Evolutionary conservation across 2,888 invertebrate species (phyloP).

Genomic region (Cancer borealis): DNA sequence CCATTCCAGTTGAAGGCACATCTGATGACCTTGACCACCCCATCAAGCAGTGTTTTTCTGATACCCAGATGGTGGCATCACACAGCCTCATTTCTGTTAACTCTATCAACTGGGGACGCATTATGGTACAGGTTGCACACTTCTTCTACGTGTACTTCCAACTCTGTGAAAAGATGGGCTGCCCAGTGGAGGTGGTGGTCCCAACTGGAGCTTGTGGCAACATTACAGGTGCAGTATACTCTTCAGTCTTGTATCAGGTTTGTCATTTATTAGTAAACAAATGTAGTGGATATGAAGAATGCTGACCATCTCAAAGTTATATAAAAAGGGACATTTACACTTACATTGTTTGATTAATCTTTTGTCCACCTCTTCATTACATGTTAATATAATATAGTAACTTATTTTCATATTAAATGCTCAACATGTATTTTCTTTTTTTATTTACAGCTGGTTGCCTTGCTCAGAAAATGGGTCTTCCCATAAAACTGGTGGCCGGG

Average conservation of each 20-base stretch:
- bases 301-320: background rate
- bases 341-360: background rate
- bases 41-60: slow-evolving; percentile 80
- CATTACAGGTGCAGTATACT: slow-evolving; percentile 79
- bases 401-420: background rate
- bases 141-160: slow-evolving; percentile 81
- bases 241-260: background rate
- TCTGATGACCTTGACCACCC: slow-evolving; percentile 81
- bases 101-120: slow-evolving; percentile 81
- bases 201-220: slow-evolving; percentile 82
- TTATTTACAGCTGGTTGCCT: slow-evolving; percentile 80
- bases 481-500: slow-evolving; percentile 80
- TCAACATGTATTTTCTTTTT: background rate
- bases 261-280: background rate
- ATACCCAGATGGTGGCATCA: slow-evolving; percentile 79
- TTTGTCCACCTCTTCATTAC: background rate
- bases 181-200: slow-evolving; percentile 80
- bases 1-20: slow-evolving; percentile 80
- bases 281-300: background rate
- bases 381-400: background rate
- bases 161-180: slow-evolving; percentile 78
- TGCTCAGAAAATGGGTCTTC: slow-evolving; percentile 81
- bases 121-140: slow-evolving; percentile 81
- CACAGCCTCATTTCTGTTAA: slow-evolving; percentile 80
- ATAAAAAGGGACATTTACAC: background rate